These are phyloP conservation scores for Piscicola geometra DNA, from an alignment of 2,888 invertebrate species.

Conservation along the genomic window DNA sequence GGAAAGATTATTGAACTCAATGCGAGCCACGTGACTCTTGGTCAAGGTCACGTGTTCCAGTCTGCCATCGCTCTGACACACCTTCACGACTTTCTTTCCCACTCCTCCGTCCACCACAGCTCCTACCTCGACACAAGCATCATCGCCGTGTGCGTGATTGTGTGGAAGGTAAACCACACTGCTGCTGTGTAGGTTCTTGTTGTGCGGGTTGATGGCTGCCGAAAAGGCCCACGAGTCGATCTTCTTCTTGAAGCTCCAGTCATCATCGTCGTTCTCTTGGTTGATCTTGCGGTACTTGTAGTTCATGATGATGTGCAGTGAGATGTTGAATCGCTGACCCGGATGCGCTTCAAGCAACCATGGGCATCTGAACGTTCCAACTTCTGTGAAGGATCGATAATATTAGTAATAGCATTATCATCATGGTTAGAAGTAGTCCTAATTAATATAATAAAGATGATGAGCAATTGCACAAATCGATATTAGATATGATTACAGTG, in stretches of 20 bases:
- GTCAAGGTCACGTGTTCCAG: slow-evolving; percentile 32
- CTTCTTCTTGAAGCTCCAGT: background rate
- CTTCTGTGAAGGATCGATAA: too few relatives aligned
- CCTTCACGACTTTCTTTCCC: slow-evolving; percentile 34
- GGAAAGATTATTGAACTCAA: slow-evolving; percentile 36
- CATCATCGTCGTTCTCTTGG: background rate
- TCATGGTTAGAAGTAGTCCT: too few relatives aligned
- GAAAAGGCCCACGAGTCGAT: background rate
- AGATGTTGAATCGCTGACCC: slow-evolving; percentile 39
- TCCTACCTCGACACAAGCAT: slow-evolving; percentile 40
- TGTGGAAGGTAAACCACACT: background rate
- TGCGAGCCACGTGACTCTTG: slow-evolving; percentile 33
- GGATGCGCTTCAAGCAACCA: slow-evolving; percentile 35
- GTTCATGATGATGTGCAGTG: slow-evolving; percentile 37
- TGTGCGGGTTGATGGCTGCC: background rate
- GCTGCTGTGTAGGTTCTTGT: background rate
- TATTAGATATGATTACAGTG: too few relatives aligned
- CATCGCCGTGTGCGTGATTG: background rate
- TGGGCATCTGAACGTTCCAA: slow-evolving; percentile 37
- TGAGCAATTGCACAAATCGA: too few relatives aligned
- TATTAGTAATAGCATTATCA: too few relatives aligned
- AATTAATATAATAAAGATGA: too few relatives aligned
- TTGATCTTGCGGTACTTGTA: background rate
- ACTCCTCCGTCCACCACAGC: slow-evolving; percentile 35
- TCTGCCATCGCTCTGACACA: slow-evolving; percentile 35